phyloP scores from a whole-genome alignment of 2,113 vertebrate species.

The Salvelinus fontinalis region DNA sequence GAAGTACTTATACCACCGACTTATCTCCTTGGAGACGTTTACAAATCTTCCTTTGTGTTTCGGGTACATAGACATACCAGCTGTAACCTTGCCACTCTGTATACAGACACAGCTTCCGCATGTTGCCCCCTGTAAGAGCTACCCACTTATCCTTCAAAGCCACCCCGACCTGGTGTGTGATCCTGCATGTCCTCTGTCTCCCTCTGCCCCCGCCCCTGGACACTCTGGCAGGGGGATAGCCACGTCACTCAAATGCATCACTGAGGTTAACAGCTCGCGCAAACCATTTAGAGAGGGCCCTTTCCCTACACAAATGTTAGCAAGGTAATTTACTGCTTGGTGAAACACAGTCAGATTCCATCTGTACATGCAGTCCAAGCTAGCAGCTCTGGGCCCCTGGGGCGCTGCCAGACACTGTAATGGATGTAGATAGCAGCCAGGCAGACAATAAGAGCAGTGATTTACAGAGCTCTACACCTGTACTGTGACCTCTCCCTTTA shows the following conservation, averaged over 20 bases:
- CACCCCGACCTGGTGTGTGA: too few species aligned
- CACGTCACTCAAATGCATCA: slow-evolving; percentile 18
- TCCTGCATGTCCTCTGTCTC: too few species aligned
- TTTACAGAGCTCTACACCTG: slow-evolving; percentile 31
- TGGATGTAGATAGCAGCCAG: slow-evolving; percentile 31
- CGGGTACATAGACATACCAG: too few species aligned
- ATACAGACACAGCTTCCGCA: too few species aligned
- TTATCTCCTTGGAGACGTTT: too few species aligned
- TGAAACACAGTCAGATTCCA: slow-evolving; percentile 48
- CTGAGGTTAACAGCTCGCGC: slow-evolving; percentile 35
- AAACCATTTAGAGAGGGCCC: slow-evolving; percentile 28
- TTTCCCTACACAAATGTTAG: slow-evolving; percentile 39
- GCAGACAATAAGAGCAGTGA: slow-evolving; percentile 32
- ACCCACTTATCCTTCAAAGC: too few species aligned
- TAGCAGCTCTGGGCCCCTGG: slow-evolving; percentile 16
- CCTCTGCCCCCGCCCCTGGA: too few species aligned
- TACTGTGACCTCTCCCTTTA: neutral
- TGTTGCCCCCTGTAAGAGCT: too few species aligned
- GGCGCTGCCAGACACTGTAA: slow-evolving; percentile 14
- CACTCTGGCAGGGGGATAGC: neutral
- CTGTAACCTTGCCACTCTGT: too few species aligned
- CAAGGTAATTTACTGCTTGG: slow-evolving; percentile 52
- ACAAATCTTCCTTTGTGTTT: too few species aligned
- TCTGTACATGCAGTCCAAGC: slow-evolving; percentile 33
- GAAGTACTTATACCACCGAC: too few species aligned